These are phyloP conservation scores for Amphiprion ocellaris DNA, from an alignment of 2,113 vertebrate species.

Conservation along the genomic window DNA sequence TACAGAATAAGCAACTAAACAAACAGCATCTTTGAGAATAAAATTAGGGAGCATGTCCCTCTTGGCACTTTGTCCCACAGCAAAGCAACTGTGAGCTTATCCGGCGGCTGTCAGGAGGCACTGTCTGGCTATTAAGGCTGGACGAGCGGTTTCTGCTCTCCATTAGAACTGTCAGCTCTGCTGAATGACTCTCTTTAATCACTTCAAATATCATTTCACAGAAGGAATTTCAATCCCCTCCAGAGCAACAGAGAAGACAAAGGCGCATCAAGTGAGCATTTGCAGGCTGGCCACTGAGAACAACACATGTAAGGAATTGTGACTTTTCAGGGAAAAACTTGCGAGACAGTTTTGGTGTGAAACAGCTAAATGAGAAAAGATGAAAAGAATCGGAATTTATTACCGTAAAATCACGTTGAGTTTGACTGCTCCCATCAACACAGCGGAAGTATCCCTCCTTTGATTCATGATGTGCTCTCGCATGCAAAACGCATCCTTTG, in stretches of 20 bases:
- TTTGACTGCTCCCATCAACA: slow-evolving; percentile 31
- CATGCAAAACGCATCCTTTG: slow-evolving; percentile 27
- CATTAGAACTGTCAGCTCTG: slow-evolving; percentile 75
- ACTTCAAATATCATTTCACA: slow-evolving; percentile 80
- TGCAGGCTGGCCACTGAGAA: slow-evolving; percentile 39
- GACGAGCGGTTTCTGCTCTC: slow-evolving; percentile 68
- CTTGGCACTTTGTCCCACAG: slow-evolving; percentile 28
- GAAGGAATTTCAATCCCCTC: slow-evolving; percentile 66
- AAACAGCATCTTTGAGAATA: slow-evolving; percentile 34
- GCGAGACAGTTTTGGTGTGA: slow-evolving; percentile 24
- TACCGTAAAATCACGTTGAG: slow-evolving; percentile 40
- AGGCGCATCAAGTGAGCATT: slow-evolving; percentile 40
- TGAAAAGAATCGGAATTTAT: slow-evolving; percentile 47
- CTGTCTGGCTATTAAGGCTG: slow-evolving; percentile 50
- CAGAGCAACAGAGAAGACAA: slow-evolving; percentile 61
- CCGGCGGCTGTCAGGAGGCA: slow-evolving; percentile 47
- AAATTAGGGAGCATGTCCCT: slow-evolving; percentile 17
- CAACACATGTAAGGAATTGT: slow-evolving; percentile 20
- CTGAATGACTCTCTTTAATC: slow-evolving; percentile 77
- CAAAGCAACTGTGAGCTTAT: slow-evolving; percentile 41
- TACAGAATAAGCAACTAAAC: slow-evolving; percentile 5
- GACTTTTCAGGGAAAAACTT: slow-evolving; percentile 21
- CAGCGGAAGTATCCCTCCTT: slow-evolving; percentile 18
- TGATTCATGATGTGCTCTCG: slow-evolving; percentile 44
- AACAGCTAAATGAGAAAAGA: slow-evolving; percentile 44